phyloP scores from a whole-genome alignment of 2,888 invertebrate species.

The Agonopterix heracliana region DNA sequence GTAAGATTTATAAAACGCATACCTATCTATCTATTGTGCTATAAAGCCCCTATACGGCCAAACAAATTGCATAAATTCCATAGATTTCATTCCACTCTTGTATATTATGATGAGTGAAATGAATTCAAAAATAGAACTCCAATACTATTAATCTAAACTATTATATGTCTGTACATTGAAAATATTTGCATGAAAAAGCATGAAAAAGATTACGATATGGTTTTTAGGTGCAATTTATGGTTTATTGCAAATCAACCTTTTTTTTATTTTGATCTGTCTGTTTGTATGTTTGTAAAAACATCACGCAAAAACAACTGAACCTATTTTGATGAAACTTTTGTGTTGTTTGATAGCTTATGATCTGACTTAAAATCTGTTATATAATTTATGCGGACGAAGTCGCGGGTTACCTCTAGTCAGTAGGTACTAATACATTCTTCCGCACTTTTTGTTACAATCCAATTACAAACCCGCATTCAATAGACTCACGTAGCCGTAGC shows the following conservation, averaged over 20 bases:
- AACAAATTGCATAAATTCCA: too few species aligned
- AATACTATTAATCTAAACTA: not conserved
- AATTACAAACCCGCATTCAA: too few species aligned
- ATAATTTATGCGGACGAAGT: not conserved
- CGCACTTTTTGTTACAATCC: too few species aligned
- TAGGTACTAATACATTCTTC: not conserved
- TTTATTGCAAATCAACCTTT: not conserved
- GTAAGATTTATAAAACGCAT: too few species aligned
- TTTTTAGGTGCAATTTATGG: not conserved
- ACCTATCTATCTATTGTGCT: too few species aligned
- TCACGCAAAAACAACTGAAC: not conserved
- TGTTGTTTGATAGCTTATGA: not conserved
- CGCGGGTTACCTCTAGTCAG: not conserved
- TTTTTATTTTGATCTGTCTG: not conserved
- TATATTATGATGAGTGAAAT: not conserved
- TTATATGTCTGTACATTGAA: not conserved
- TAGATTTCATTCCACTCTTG: not conserved
- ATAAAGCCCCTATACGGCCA: too few species aligned
- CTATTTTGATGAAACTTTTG: not conserved
- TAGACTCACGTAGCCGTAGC: not conserved
- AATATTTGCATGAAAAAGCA: too few species aligned
- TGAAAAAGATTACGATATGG: not conserved
- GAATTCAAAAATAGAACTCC: too few species aligned
- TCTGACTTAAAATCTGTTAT: not conserved
- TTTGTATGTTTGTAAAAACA: not conserved